These are phyloP conservation scores for Siphlonurus alternatus DNA, from an alignment of 2,888 invertebrate genomes.

Conservation along the genomic window DNA sequence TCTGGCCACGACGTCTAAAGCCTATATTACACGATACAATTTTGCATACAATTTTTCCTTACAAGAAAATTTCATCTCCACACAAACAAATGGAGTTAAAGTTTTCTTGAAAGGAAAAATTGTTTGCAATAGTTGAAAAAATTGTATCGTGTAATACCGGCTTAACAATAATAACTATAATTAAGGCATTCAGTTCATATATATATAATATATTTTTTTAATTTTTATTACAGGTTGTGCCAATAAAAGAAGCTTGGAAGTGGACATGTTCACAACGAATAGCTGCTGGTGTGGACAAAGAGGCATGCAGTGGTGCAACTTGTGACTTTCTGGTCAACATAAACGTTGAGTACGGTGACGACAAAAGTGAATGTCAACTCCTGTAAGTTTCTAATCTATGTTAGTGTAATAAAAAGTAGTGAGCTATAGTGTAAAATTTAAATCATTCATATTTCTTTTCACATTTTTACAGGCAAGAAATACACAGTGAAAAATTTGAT, in stretches of 20 bases:
- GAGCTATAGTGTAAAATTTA: constrained; percentile 2
- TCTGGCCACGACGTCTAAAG: not conserved
- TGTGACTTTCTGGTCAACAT: constrained; percentile 43
- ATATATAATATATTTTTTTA: too few species aligned
- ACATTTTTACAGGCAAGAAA: constrained; percentile 24
- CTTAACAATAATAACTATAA: too few species aligned
- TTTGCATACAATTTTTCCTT: too few species aligned
- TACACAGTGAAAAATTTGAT: constrained; percentile 30
- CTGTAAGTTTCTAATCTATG: constrained; percentile 25
- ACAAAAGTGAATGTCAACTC: constrained; percentile 39
- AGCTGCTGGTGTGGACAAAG: constrained; percentile 33
- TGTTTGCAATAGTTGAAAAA: too few species aligned
- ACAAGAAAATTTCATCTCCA: too few species aligned
- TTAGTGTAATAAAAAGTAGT: not conserved
- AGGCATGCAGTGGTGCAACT: constrained; percentile 36
- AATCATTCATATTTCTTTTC: not conserved
- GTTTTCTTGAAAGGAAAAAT: too few species aligned
- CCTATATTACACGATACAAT: too few species aligned
- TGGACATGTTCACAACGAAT: constrained; percentile 45
- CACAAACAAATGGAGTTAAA: too few species aligned
- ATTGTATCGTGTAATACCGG: too few species aligned
- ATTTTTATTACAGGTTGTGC: constrained; percentile 22
- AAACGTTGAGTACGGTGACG: constrained; percentile 34
- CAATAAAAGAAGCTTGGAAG: constrained; percentile 68
- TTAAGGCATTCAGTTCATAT: too few species aligned